Conservation (phyloP, 1,140 invertebrate genomes). For the Papilio polyxenes region DNA sequence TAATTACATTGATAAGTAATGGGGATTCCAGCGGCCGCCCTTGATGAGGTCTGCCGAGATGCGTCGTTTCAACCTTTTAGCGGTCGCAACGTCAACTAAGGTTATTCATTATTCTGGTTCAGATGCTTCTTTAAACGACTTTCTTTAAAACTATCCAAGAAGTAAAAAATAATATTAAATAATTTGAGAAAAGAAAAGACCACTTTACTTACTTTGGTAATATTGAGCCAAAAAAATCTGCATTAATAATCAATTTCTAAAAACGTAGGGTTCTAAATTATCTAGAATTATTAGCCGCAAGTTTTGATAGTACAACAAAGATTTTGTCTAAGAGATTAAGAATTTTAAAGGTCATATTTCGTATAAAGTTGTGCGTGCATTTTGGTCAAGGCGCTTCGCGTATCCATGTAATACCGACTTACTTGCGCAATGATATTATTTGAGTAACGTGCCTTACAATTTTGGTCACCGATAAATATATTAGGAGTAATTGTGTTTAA, state of each 20-base stretch:
- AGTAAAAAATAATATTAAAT: neutral
- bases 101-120: neutral
- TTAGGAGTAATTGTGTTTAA: neutral
- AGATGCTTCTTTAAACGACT: neutral
- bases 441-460: constrained; percentile 20
- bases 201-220: neutral
- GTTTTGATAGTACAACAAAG: neutral
- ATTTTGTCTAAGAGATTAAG: constrained; percentile 7
- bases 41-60: neutral
- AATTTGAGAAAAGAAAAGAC: neutral
- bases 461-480: neutral
- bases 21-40: neutral
- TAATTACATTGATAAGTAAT: constrained; percentile 1
- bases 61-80: neutral
- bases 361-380: constrained; percentile 11
- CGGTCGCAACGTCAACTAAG: neutral
- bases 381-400: constrained; percentile 21
- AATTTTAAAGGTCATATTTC: constrained; percentile 25
- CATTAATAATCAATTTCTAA: neutral
- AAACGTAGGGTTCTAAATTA: neutral
- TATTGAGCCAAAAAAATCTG: too few species aligned
- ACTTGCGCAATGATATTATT: constrained; percentile 24
- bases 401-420: constrained; percentile 8
- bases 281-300: neutral
- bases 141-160: neutral